phyloP scores from a whole-genome alignment of 2,797 vertebrate genomes.

The Danio tinwini region DNA sequence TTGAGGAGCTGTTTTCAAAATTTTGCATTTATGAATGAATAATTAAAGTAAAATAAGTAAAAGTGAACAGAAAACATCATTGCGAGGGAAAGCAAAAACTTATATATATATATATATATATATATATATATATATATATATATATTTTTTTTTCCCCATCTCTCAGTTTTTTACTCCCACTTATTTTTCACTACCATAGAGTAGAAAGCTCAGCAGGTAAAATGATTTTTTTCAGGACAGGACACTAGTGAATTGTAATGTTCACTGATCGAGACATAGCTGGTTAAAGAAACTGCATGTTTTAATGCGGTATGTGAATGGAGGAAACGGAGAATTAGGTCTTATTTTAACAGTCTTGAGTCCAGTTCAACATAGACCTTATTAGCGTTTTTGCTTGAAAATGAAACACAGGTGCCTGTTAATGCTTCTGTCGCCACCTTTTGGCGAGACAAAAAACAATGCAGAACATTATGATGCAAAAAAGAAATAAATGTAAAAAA shows the following conservation, averaged over 20 bases:
- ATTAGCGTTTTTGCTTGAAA: conserved; percentile 56
- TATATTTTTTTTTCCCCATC: too few relatives aligned
- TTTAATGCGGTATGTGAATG: conserved; percentile 34
- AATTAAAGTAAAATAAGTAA: too few relatives aligned
- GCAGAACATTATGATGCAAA: conserved; percentile 61
- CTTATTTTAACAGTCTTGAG: conserved; percentile 29
- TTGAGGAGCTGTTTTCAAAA: too few relatives aligned
- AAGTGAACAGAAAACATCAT: too few relatives aligned
- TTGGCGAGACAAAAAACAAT: conserved; percentile 57
- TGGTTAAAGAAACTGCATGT: conserved; percentile 30
- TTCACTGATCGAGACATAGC: conserved; percentile 5
- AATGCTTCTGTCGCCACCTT: conserved; percentile 68
- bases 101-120: too few relatives aligned
- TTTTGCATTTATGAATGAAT: too few relatives aligned
- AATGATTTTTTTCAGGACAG: too few relatives aligned
- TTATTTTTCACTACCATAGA: too few relatives aligned
- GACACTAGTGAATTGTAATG: neutral
- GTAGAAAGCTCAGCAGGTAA: neutral
- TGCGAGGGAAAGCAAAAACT: too few relatives aligned
- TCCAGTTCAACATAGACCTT: conserved; percentile 41
- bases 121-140: too few relatives aligned
- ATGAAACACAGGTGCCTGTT: conserved; percentile 78
- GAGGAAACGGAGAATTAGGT: neutral
- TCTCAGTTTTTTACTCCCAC: too few relatives aligned
- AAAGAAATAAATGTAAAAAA: conserved; percentile 6